phyloP scores from a whole-genome alignment of 2,797 vertebrate species.

The Botia kubotai region DNA sequence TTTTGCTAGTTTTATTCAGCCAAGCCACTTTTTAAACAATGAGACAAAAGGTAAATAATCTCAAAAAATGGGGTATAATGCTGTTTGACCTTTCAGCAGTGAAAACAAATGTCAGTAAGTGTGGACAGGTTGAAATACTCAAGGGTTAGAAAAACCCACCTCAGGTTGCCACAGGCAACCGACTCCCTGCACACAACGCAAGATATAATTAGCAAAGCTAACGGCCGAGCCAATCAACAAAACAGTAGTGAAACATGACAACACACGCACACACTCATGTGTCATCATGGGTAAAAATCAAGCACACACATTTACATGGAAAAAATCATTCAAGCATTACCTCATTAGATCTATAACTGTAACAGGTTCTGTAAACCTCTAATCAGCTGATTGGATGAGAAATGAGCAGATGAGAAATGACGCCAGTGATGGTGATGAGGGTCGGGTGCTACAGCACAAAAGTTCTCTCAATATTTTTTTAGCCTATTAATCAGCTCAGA shows the following conservation, averaged over 20 bases:
- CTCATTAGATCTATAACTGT: not conserved
- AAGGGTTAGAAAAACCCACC: slow-evolving; percentile 64
- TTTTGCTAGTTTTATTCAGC: too few species aligned
- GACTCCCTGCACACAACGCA: slow-evolving; percentile 55
- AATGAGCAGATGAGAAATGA: not conserved
- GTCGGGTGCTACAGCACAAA: not conserved
- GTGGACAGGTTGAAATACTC: slow-evolving; percentile 59
- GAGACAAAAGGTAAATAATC: not conserved
- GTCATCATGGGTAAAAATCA: not conserved
- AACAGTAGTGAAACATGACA: slow-evolving; percentile 39
- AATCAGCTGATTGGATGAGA: not conserved
- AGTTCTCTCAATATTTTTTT: not conserved
- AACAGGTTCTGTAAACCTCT: not conserved
- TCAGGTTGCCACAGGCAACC: slow-evolving; percentile 69
- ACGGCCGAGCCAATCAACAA: slow-evolving; percentile 20
- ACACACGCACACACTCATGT: slow-evolving; percentile 4
- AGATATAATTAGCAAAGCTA: slow-evolving; percentile 57
- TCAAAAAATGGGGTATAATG: too few species aligned
- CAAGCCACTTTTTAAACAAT: not conserved
- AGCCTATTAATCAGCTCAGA: too few species aligned
- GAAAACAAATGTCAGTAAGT: slow-evolving; percentile 22
- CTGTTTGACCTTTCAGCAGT: not conserved
- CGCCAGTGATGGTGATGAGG: not conserved
- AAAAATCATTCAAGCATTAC: not conserved
- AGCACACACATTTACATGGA: not conserved